Percentiles rank a stretch among this genome's conserved stretches.
phyloP scores from a whole-genome alignment of 2,797 vertebrate species.

The Moxostoma hubbsi region DNA sequence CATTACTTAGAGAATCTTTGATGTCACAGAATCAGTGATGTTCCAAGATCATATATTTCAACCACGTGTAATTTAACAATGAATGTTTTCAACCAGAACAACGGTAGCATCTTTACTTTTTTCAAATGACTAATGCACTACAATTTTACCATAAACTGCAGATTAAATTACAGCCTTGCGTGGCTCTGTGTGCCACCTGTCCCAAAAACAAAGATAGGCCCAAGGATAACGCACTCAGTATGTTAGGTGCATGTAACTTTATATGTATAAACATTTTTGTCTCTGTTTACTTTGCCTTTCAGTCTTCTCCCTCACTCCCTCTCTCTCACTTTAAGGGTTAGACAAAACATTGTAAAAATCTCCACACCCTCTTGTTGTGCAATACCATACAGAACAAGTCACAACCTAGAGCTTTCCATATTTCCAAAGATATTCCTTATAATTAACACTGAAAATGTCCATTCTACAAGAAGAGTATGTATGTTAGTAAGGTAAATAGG shows the following conservation, averaged over 20 bases:
- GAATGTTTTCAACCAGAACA: background rate
- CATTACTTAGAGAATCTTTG: background rate
- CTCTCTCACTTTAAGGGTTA: background rate
- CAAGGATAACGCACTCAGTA: background rate
- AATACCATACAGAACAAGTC: constrained; percentile 44
- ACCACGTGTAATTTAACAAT: background rate
- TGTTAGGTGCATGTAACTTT: background rate
- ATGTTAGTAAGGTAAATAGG: background rate
- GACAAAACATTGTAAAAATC: constrained; percentile 2
- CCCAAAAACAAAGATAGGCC: background rate
- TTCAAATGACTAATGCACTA: background rate
- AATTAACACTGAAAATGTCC: background rate
- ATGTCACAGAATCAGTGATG: background rate
- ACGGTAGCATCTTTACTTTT: background rate
- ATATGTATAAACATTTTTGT: background rate
- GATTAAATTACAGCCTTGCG: constrained; percentile 1
- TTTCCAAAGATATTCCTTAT: no score
- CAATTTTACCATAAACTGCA: background rate
- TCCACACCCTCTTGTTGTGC: constrained; percentile 50
- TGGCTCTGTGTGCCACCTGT: background rate
- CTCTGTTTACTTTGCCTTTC: background rate
- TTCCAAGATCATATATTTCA: background rate
- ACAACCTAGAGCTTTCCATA: constrained; percentile 49
- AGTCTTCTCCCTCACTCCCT: background rate
- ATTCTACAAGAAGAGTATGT: no score